Evolutionary conservation across 2,888 invertebrate genomes (phyloP).

Genomic region (Formica aserva): DNA sequence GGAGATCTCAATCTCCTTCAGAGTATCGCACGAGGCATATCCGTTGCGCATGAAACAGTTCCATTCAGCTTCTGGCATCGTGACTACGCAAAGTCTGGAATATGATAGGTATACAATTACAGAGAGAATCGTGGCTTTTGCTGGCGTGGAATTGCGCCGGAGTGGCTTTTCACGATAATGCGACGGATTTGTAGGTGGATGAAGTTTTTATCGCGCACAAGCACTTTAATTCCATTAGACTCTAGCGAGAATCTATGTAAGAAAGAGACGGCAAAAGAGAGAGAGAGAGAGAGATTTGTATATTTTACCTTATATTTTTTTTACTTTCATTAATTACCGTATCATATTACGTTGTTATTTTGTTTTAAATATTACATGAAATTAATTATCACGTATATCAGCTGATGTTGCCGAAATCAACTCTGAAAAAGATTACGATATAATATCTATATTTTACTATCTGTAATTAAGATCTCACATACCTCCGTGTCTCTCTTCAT

Average conservation of each 20-base stretch:
- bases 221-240: neutral
- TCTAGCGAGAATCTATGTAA: neutral
- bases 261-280: neutral
- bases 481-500: neutral
- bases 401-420: neutral
- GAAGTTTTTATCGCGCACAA: slow-evolving; percentile 28
- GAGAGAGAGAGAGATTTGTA: neutral
- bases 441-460: neutral
- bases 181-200: slow-evolving; percentile 24
- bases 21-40: slow-evolving; percentile 59
- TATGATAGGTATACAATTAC: slow-evolving; percentile 52
- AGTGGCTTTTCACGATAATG: slow-evolving; percentile 34
- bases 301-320: neutral
- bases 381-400: neutral
- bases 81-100: slow-evolving; percentile 46
- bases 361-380: neutral
- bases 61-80: slow-evolving; percentile 57
- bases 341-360: neutral
- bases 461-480: neutral
- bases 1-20: slow-evolving; percentile 67
- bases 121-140: slow-evolving; percentile 38
- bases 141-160: slow-evolving; percentile 26
- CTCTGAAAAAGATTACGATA: neutral
- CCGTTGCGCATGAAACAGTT: slow-evolving; percentile 58
- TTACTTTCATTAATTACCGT: neutral